phyloP scores from a whole-genome alignment of 2,113 vertebrate genomes.

The Tyto alba region DNA sequence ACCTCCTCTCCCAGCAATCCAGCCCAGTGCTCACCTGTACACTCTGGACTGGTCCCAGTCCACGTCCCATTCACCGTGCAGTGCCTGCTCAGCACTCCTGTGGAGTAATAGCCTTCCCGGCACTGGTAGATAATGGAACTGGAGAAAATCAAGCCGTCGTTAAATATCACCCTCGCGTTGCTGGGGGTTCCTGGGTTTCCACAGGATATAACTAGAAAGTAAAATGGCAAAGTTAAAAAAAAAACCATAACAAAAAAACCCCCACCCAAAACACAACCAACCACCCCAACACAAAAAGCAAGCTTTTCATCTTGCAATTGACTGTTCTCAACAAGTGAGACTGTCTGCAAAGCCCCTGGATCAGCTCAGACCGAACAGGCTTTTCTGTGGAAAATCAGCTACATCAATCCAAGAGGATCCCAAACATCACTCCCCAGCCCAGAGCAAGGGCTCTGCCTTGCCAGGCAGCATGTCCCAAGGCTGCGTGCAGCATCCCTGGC shows the following conservation, averaged over 20 bases:
- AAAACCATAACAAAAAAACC: background rate
- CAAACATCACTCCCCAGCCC: background rate
- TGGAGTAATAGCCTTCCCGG: conserved; percentile 91
- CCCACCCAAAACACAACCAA: too few species aligned
- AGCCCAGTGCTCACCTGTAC: conserved; percentile 74
- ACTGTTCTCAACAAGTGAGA: background rate
- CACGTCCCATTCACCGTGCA: conserved; percentile 95
- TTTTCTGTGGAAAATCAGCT: background rate
- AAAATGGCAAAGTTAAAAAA: background rate
- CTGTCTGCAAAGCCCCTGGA: background rate
- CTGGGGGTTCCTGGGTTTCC: conserved; percentile 94
- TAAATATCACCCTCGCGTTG: conserved; percentile 84
- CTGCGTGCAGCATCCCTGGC: background rate
- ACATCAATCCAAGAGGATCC: background rate
- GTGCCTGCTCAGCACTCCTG: conserved; percentile 88
- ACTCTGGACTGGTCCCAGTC: conserved; percentile 91
- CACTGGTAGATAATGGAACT: conserved; percentile 91
- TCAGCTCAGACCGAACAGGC: background rate
- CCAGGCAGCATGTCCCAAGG: background rate
- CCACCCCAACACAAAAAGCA: accelerated
- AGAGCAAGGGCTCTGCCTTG: background rate
- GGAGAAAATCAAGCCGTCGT: conserved; percentile 89
- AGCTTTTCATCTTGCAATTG: background rate
- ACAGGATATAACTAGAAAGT: conserved; percentile 85
- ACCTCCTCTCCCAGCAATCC: background rate